These are phyloP conservation scores for Penelope pileata DNA, from an alignment of 2,113 vertebrate species.

Conservation along the genomic window DNA sequence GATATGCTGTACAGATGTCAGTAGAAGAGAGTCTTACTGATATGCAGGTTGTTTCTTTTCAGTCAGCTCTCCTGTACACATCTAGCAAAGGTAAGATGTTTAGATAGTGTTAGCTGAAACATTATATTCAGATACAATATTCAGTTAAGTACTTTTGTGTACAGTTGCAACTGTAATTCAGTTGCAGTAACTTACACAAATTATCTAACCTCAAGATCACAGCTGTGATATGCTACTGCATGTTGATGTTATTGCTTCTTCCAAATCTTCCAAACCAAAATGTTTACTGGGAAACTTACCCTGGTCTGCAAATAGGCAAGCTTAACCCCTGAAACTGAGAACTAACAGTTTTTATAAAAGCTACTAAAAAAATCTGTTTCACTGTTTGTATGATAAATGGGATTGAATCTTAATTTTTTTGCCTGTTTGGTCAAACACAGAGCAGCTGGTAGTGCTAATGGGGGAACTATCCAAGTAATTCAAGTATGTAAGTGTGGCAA, in stretches of 20 bases:
- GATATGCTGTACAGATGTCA: conserved; percentile 97
- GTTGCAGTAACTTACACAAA: background rate
- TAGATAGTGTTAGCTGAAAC: background rate
- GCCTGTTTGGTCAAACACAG: background rate
- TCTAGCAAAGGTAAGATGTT: conserved; percentile 90
- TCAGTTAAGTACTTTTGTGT: background rate
- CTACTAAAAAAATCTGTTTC: background rate
- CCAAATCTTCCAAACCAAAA: background rate
- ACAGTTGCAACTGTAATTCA: background rate
- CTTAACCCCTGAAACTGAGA: background rate
- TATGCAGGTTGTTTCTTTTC: conserved; percentile 93
- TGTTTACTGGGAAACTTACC: background rate
- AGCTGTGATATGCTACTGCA: background rate
- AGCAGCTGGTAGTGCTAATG: background rate
- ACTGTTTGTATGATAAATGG: background rate
- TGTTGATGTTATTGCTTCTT: background rate
- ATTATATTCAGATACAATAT: background rate
- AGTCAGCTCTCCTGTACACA: conserved; percentile 95
- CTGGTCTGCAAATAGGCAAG: background rate
- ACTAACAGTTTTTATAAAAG: background rate
- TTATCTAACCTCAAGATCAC: background rate
- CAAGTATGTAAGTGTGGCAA: background rate
- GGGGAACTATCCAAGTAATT: background rate
- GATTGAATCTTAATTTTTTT: background rate
- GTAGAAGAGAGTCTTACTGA: conserved; percentile 94